Conservation (phyloP, 2,113 vertebrate genomes). For the Dasyornis broadbenti region DNA sequence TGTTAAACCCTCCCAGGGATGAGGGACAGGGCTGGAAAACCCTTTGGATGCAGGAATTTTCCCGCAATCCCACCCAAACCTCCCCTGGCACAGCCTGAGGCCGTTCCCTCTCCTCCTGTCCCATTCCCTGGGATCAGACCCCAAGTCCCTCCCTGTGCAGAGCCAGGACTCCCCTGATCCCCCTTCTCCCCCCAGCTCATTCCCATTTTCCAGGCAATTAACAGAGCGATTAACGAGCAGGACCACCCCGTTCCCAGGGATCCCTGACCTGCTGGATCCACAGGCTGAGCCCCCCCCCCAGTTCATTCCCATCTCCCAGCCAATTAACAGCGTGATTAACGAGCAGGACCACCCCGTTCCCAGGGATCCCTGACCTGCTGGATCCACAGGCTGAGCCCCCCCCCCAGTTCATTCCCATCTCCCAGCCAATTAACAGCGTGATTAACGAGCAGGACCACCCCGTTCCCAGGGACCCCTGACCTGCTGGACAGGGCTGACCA, state of each 20-base stretch:
- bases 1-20: background rate
- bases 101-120: background rate
- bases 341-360: too few species aligned
- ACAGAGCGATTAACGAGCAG: too few species aligned
- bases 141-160: background rate
- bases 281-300: background rate
- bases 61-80: background rate
- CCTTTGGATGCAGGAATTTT: background rate
- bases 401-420: too few species aligned
- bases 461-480: conserved; percentile 22
- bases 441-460: background rate
- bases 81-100: too few species aligned
- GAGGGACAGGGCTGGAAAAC: background rate
- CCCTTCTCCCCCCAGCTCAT: too few species aligned
- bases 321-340: too few species aligned
- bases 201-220: too few species aligned
- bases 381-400: background rate
- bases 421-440: background rate
- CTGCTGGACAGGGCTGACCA: conserved; percentile 90
- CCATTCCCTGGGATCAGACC: background rate
- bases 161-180: background rate
- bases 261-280: too few species aligned
- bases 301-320: too few species aligned
- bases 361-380: too few species aligned
- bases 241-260: too few species aligned